phyloP scores from a whole-genome alignment of 2,113 vertebrate species.

The Eupsittula cactorum region DNA sequence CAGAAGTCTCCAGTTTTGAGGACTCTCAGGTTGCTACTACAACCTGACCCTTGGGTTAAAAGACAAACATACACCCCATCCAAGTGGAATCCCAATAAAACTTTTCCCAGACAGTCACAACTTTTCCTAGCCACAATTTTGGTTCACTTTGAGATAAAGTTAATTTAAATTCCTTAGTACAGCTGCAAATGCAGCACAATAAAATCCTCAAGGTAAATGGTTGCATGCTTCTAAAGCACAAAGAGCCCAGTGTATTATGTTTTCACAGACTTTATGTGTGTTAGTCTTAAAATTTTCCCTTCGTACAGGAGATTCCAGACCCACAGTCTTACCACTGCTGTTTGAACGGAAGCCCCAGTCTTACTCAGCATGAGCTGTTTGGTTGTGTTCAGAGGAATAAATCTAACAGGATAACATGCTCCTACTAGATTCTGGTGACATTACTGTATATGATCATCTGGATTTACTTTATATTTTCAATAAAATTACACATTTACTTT shows the following conservation, averaged over 20 bases:
- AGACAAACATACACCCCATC: neutral
- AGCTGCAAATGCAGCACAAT: neutral
- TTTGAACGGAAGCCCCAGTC: slow-evolving; percentile 12
- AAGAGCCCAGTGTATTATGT: slow-evolving; percentile 47
- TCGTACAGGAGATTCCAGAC: slow-evolving; percentile 50
- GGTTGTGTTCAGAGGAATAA: neutral
- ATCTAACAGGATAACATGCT: neutral
- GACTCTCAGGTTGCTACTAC: neutral
- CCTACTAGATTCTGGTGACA: neutral
- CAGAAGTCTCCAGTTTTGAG: neutral
- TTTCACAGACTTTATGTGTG: slow-evolving; percentile 20
- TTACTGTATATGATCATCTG: neutral
- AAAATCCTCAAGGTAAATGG: neutral
- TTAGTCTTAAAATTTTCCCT: slow-evolving; percentile 36
- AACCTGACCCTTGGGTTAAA: neutral
- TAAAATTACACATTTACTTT: neutral
- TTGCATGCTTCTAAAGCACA: slow-evolving; percentile 6
- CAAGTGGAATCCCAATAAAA: neutral
- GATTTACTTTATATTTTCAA: neutral
- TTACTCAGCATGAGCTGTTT: slow-evolving; percentile 27
- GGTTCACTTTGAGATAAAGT: neutral
- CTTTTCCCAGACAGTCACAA: neutral
- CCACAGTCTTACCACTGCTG: slow-evolving; percentile 43
- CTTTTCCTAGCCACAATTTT: neutral
- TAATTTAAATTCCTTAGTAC: neutral